Evolutionary conservation across 2,888 invertebrate species (phyloP).

Genomic region (Crossocerus cetratus): DNA sequence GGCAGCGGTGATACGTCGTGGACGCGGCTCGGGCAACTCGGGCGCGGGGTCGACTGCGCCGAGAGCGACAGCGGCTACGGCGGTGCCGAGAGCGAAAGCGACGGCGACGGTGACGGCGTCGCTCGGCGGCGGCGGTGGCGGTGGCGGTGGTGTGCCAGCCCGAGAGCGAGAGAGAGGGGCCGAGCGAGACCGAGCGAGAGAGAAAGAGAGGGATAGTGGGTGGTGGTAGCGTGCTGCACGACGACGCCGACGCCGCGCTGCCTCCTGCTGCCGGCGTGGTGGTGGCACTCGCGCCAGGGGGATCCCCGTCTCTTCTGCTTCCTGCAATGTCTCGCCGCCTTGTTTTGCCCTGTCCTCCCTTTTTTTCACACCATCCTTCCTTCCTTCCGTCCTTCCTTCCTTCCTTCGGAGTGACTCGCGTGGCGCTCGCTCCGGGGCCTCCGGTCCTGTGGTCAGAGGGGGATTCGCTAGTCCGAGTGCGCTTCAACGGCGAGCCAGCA

Average conservation of each 20-base stretch:
- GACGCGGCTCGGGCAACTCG: conserved; percentile 15
- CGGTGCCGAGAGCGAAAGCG: conserved; percentile 21
- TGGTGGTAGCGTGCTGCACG: conserved; percentile 6
- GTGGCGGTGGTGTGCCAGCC: conserved; percentile 9
- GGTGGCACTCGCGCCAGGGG: conserved; percentile 9
- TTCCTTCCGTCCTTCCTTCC: background rate
- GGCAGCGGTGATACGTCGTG: conserved; percentile 2
- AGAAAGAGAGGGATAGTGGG: background rate
- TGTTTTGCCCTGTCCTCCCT: background rate
- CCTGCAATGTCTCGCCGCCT: too few relatives aligned
- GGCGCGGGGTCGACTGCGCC: conserved; percentile 42
- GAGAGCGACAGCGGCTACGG: conserved; percentile 24
- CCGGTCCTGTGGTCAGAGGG: background rate
- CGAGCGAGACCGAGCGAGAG: background rate
- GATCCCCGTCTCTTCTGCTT: background rate
- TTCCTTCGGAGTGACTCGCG: background rate
- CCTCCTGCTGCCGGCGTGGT: conserved; percentile 11
- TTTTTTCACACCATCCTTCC: background rate
- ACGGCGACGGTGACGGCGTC: conserved; percentile 30
- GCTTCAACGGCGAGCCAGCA: background rate
- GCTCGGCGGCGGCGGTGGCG: conserved; percentile 9
- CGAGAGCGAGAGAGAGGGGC: background rate
- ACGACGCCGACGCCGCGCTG: background rate
- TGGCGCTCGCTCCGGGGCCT: background rate
- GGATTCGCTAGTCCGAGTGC: background rate